Evolutionary conservation across 2,113 vertebrate genomes (phyloP), one percentile per base, ranked within the genome.

Genomic region (Pterocles orientalis): DNA sequence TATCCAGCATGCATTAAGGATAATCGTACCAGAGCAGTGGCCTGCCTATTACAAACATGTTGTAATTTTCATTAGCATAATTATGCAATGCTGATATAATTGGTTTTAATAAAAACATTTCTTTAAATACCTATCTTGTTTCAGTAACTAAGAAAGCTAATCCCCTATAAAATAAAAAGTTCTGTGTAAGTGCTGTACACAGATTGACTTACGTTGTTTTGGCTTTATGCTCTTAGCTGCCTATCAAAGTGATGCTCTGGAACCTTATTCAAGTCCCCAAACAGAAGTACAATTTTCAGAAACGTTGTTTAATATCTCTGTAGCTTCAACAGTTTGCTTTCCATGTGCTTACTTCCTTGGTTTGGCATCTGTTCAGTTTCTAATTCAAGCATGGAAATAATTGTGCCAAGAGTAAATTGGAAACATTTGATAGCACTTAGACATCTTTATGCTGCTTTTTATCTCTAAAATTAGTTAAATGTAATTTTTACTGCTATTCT

Each of bases 371-470:
- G 39, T 51, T 86, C 68, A 66, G 68, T 77, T 92, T 73, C 86
- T 83, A 88, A 95, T 72, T 92, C 70, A 92, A 90, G 58, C 82
- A 33, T 77, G 79, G 79, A 88, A 94, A 73, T 94, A 73, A 83
- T 73, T 88, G 75, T 92, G 92, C 93, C 92, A 94, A 92, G 36
- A 73, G 39, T 83, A 95, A 95, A 96, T 66, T 88, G 79, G 88
- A 94, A 91, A 86, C 92, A 90, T 77, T 92, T 66, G 66, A 88
- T 93, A 88, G 56, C 71, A 56, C 58, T 95, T 91, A 73, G 62
- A 73, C 18, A 17, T 92, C 12, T 60, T 86, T 82, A 19, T 54
- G 48, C 51, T 90, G 82, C 0, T 47, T 90, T 92, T 88, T 77
- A 25, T 88, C 71, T 88, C 66, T 82, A 93, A 26, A 95, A 86